Evolutionary conservation across 92 coral and sea anemone genomes (phyloP).

Genomic region (Muricea muricata): DNA sequence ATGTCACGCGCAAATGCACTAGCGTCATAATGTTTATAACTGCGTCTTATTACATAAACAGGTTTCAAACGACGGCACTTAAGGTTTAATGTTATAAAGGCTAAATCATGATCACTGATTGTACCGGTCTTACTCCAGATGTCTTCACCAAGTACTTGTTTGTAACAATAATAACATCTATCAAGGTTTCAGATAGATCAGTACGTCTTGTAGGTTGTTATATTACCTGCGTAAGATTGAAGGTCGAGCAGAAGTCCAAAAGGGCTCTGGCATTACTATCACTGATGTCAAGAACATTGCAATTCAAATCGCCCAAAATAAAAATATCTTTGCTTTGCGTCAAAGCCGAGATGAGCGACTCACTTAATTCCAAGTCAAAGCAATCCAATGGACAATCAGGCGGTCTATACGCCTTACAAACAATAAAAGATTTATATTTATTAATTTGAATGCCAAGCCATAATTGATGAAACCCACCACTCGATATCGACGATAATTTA

Average conservation of each 20-base stretch:
- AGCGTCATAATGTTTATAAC: not conserved
- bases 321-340: constrained; percentile 27
- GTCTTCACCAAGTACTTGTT: constrained; percentile 12
- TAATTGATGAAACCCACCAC: not conserved
- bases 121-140: not conserved
- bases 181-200: constrained; percentile 19
- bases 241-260: constrained; percentile 39
- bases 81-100: constrained; percentile 35
- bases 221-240: constrained; percentile 46
- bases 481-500: not conserved
- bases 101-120: constrained; percentile 30
- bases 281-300: constrained; percentile 39
- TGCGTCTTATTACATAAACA: not conserved
- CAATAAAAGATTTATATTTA: constrained; percentile 34
- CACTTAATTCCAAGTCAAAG: constrained; percentile 45
- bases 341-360: constrained; percentile 33
- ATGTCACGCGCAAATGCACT: not conserved
- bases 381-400: constrained; percentile 27
- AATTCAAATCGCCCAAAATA: constrained; percentile 40
- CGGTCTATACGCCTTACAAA: constrained; percentile 43
- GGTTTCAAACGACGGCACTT: constrained; percentile 22
- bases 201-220: constrained; percentile 43
- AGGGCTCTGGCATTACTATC: constrained; percentile 41
- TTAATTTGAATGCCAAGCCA: constrained; percentile 53
- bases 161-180: constrained; percentile 38